Evolutionary conservation across 2,797 vertebrate species (phyloP).

Genomic region (Pelobates cultripes): DNA sequence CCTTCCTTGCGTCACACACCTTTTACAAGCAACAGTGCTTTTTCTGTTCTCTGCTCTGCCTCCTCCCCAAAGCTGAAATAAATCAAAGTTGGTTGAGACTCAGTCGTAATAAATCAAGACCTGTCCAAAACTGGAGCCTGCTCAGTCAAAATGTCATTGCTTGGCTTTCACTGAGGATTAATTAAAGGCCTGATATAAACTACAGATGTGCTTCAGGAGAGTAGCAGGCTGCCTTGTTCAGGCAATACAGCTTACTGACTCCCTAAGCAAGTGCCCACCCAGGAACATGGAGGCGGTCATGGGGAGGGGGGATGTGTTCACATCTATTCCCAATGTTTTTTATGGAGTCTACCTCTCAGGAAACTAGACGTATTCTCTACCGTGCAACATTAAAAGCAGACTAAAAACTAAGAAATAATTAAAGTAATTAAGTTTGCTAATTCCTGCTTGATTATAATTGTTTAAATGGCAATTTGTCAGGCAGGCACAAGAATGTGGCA

Average conservation of each 20-base stretch:
- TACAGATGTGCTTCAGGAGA: constrained; percentile 95
- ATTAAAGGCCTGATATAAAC: constrained; percentile 99
- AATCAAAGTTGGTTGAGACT: constrained; percentile 97
- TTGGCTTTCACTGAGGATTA: constrained; percentile 99
- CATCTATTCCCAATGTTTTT: constrained; percentile 58
- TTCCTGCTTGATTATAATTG: constrained; percentile 53
- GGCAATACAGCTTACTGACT: constrained; percentile 71
- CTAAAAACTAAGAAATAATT: constrained; percentile 46
- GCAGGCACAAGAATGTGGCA: constrained; percentile 22
- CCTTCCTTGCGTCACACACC: constrained; percentile 69
- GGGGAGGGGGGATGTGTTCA: constrained; percentile 56
- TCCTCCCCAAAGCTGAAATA: constrained; percentile 89
- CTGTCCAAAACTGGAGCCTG: constrained; percentile 97
- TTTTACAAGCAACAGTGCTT: constrained; percentile 78
- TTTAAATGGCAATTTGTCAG: constrained; percentile 56
- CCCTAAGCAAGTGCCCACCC: constrained; percentile 80
- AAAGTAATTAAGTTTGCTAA: constrained; percentile 49
- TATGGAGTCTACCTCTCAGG: constrained; percentile 61
- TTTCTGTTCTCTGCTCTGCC: constrained; percentile 80
- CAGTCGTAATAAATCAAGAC: constrained; percentile 97
- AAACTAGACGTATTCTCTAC: constrained; percentile 64
- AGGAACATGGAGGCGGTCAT: constrained; percentile 75
- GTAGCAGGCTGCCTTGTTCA: constrained; percentile 81
- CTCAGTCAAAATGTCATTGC: constrained; percentile 98
- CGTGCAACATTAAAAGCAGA: constrained; percentile 57